Conservation (phyloP, 2,888 invertebrate species). For the Drosophila lutescens region DNA sequence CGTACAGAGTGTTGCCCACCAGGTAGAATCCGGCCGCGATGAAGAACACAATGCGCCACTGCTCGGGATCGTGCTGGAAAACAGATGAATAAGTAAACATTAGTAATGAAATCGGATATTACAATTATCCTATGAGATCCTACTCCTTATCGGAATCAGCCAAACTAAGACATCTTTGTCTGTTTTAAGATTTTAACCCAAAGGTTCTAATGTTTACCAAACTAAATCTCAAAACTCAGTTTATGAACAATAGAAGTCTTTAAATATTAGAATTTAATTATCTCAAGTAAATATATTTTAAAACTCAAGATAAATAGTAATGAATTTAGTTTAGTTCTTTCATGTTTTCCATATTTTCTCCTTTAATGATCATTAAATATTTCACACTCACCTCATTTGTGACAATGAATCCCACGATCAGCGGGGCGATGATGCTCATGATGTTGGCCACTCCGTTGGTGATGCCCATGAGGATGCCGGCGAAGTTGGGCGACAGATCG, state of each 20-base stretch:
- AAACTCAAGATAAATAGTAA: too few relatives aligned
- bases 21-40: constrained; percentile 89
- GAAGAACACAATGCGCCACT: constrained; percentile 92
- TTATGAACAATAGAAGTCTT: too few relatives aligned
- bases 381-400: constrained; percentile 86
- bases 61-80: constrained; percentile 86
- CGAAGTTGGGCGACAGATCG: constrained; percentile 93
- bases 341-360: too few relatives aligned
- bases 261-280: too few relatives aligned
- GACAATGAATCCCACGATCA: constrained; percentile 89
- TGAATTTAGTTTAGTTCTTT: too few relatives aligned
- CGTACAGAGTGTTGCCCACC: constrained; percentile 88
- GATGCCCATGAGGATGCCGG: constrained; percentile 92
- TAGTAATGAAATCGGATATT: background rate
- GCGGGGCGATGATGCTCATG: constrained; percentile 91
- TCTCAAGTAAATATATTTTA: too few relatives aligned
- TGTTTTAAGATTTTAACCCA: too few relatives aligned
- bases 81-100: constrained; percentile 47
- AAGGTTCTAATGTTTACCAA: too few relatives aligned
- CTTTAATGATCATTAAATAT: too few relatives aligned
- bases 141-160: too few relatives aligned
- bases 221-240: too few relatives aligned
- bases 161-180: too few relatives aligned
- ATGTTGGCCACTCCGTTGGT: constrained; percentile 92
- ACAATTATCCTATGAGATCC: background rate